Base-by-base conservation (phyloP, 1,140 invertebrate genomes). In the Macrocentrus cingulum region DNA sequence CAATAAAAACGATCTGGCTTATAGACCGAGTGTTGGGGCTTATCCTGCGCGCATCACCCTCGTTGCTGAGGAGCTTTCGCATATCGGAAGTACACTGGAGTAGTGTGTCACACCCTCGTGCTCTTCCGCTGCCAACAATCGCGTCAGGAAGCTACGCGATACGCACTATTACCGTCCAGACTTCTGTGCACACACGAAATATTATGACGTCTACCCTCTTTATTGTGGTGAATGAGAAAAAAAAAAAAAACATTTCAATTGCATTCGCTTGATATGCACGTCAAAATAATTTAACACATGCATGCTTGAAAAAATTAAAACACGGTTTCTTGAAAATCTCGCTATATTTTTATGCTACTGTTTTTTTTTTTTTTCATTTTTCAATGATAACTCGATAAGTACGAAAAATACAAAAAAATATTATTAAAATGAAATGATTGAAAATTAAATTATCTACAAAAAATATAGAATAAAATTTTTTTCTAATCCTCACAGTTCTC, bases 201-300 rank as follows among this genome's bases (percentile, higher is more conserved):
- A 74, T 71, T 71, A 69, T 76, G 73, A 75, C 72, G 69, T 76
- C 73, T 76, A 53, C 42, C 62, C 65, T 61, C 52, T 22, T 34
- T 37, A 18, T 42, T 29, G n/a, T 54, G 20, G 51, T 45, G 4
- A 23, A n/a, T 22, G 25, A 9, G 32, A 22, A 37, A 13, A 39
- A 34, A 34, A 7, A 34, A 34, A 7, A 34, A 34, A 29, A 49
- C 18, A 49, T 4, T 29, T 8, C 2, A 1, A 49, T 29, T 18
- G 18, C 18, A 16, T n/a, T n/a, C n/a, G n/a, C n/a, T n/a, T n/a
- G n/a, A n/a, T n/a, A n/a, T n/a, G n/a, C n/a, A n/a, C n/a, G n/a
- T n/a, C n/a, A n/a, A n/a, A n/a, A n/a, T n/a, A n/a, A n/a, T n/a
- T n/a, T n/a, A n/a, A n/a, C n/a, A n/a, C n/a, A n/a, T n/a, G n/a